These are phyloP conservation scores for Himalopsyche kuldschensis DNA, from an alignment of 2,888 invertebrate genomes.

Conservation along the genomic window DNA sequence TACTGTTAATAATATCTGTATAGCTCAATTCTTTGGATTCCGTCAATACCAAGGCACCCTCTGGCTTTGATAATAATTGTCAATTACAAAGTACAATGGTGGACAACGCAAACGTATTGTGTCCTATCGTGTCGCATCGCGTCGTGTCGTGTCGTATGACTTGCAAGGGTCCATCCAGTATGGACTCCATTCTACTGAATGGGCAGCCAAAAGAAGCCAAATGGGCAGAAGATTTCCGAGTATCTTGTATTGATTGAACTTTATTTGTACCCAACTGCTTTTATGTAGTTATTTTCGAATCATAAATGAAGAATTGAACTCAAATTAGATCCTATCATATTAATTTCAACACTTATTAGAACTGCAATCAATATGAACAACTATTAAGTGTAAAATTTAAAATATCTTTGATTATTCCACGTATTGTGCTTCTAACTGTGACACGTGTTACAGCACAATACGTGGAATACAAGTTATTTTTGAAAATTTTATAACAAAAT, in stretches of 20 bases:
- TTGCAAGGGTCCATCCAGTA: not conserved
- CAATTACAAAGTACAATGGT: constrained; percentile 32
- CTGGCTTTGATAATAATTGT: constrained; percentile 32
- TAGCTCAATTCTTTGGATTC: not conserved
- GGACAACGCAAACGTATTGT: constrained; percentile 25
- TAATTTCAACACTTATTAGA: too few species aligned
- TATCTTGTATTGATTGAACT: not conserved
- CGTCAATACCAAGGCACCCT: constrained; percentile 9
- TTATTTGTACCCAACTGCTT: not conserved
- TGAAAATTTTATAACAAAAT: too few species aligned
- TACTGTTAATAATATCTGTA: not conserved
- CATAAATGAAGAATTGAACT: too few species aligned
- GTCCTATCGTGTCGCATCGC: constrained; percentile 11
- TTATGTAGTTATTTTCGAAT: too few species aligned
- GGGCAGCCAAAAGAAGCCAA: not conserved
- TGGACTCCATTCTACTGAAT: not conserved
- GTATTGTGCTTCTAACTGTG: too few species aligned
- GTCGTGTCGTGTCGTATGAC: not conserved
- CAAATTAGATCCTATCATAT: too few species aligned
- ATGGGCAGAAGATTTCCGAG: not conserved
- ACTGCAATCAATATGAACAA: too few species aligned
- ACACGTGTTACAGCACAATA: too few species aligned
- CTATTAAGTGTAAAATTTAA: too few species aligned
- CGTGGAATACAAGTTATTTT: too few species aligned
- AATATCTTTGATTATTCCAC: too few species aligned